These are phyloP conservation scores for Terebella lapidaria DNA, from an alignment of 2,888 invertebrate species.

Conservation along the genomic window DNA sequence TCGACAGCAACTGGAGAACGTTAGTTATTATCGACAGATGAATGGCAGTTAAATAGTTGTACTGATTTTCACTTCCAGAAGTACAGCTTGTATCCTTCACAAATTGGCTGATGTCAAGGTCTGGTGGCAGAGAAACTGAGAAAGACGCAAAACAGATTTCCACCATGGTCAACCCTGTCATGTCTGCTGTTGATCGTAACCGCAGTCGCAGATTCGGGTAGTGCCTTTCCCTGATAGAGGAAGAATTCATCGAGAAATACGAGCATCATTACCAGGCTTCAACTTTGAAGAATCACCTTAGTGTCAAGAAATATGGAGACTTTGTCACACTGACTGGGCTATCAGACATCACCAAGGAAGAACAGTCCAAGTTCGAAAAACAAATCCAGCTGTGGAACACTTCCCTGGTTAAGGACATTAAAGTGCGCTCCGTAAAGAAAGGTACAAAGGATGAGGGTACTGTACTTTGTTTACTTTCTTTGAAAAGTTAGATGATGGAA, in stretches of 20 bases:
- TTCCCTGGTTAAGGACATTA: background rate
- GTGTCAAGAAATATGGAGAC: background rate
- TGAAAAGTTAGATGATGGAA: no score
- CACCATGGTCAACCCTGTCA: no score
- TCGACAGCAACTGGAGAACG: no score
- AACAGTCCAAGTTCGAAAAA: background rate
- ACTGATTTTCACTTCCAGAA: no score
- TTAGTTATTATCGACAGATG: no score
- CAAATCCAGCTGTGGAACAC: background rate
- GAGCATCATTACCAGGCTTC: background rate
- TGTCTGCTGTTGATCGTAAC: no score
- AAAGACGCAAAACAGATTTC: background rate
- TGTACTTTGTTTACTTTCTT: no score
- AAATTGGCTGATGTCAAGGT: background rate
- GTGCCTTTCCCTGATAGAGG: background rate
- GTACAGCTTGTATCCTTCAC: background rate
- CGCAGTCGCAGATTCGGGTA: no score
- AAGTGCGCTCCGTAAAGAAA: background rate
- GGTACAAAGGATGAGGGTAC: background rate
- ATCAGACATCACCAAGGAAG: background rate
- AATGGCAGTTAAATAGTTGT: no score
- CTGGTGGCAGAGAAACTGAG: background rate
- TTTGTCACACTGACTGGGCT: background rate
- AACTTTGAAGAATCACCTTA: background rate
- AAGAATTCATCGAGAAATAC: background rate